Evolutionary conservation across 1,140 invertebrate genomes (phyloP).

Genomic region (Xylocopa sonorina): DNA sequence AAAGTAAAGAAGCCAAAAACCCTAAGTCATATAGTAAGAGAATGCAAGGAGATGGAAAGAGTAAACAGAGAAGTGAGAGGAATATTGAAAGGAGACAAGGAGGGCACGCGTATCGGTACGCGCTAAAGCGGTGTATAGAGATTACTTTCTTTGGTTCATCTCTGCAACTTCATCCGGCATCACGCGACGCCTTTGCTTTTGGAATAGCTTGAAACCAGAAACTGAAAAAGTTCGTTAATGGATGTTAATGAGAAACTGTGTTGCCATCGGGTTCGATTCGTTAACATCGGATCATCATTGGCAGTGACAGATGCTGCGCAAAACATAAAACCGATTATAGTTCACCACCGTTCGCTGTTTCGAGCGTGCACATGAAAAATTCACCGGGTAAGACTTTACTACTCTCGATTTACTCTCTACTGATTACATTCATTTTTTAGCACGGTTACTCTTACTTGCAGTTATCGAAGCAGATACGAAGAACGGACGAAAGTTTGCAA

Average conservation of each 20-base stretch:
- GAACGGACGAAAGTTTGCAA: conserved; percentile 1
- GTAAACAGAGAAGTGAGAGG: too few relatives aligned
- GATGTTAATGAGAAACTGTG: conserved; percentile 48
- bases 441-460: not conserved
- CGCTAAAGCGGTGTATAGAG: too few relatives aligned
- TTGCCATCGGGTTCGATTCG: conserved; percentile 22
- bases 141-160: conserved; percentile 47
- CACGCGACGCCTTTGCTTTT: conserved; percentile 35
- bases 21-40: too few relatives aligned
- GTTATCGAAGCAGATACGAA: not conserved
- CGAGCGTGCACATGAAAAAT: too few relatives aligned
- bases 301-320: not conserved
- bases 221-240: conserved; percentile 63
- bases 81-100: too few relatives aligned
- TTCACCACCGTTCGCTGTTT: too few relatives aligned
- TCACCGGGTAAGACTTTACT: not conserved
- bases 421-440: not conserved
- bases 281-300: conserved; percentile 25
- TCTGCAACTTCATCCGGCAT: conserved; percentile 13
- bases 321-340: not conserved
- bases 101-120: too few relatives aligned
- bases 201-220: conserved; percentile 52
- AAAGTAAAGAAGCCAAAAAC: too few relatives aligned
- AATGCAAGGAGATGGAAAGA: too few relatives aligned
- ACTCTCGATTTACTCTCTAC: not conserved